These are phyloP conservation scores for Ageneiosus marmoratus DNA, from an alignment of 2,113 vertebrate genomes.

Conservation along the genomic window DNA sequence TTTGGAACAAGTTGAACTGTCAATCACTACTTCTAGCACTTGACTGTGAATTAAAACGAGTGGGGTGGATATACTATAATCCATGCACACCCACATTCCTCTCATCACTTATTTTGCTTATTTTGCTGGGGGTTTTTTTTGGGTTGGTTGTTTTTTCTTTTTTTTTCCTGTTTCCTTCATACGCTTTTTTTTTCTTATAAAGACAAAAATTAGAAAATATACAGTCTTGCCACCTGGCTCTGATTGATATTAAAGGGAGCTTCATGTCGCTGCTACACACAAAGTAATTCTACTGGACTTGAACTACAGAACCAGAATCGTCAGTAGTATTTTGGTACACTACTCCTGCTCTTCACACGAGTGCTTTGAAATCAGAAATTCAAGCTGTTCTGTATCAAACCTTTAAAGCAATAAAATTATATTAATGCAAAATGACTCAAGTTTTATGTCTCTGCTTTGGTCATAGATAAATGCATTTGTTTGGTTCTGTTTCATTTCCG, in stretches of 20 bases:
- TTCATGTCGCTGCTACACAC: slow-evolving; percentile 82
- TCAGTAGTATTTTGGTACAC: slow-evolving; percentile 51
- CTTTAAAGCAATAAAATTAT: slow-evolving; percentile 98
- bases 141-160: background rate
- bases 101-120: slow-evolving; percentile 20
- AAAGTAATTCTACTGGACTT: slow-evolving; percentile 83
- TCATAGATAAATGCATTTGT: background rate
- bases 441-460: background rate
- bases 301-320: slow-evolving; percentile 74
- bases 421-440: slow-evolving; percentile 69
- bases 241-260: slow-evolving; percentile 85
- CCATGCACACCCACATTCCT: slow-evolving; percentile 45
- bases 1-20: slow-evolving; percentile 71
- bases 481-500: no score
- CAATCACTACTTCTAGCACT: slow-evolving; percentile 96
- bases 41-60: slow-evolving; percentile 84
- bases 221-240: slow-evolving; percentile 53
- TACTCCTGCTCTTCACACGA: slow-evolving; percentile 64
- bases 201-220: slow-evolving; percentile 70
- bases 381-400: slow-evolving; percentile 93
- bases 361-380: slow-evolving; percentile 81
- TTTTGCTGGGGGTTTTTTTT: slow-evolving; percentile 47
- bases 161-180: slow-evolving; percentile 28
- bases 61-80: slow-evolving; percentile 52
- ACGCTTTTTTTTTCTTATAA: slow-evolving; percentile 41